Evolutionary conservation across 2,888 invertebrate genomes (phyloP).

Genomic region (Cheilosia pagana): DNA sequence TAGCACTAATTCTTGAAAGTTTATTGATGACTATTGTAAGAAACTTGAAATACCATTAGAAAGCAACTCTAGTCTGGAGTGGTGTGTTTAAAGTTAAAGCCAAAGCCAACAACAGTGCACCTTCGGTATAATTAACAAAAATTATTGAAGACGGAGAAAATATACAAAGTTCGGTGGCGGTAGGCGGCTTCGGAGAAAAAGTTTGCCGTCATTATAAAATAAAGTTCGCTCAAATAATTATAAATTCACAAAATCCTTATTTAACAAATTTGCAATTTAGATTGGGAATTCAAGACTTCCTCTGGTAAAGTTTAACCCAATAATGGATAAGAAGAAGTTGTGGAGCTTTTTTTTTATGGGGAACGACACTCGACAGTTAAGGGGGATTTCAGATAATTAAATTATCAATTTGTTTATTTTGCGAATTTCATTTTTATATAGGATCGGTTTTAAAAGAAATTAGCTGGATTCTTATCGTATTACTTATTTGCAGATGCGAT

Average conservation of each 20-base stretch:
- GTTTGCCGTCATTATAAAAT: conserved; percentile 62
- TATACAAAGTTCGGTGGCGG: conserved; percentile 6
- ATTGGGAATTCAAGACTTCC: conserved; percentile 50
- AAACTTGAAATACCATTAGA: conserved; percentile 57
- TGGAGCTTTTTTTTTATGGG: not conserved
- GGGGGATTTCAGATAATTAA: not conserved
- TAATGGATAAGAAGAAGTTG: conserved; percentile 42
- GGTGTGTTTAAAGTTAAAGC: conserved; percentile 49
- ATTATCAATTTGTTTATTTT: conserved; percentile 2
- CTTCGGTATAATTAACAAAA: conserved; percentile 68
- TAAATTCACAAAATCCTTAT: conserved; percentile 60
- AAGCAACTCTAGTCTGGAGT: conserved; percentile 32
- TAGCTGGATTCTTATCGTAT: too few species aligned
- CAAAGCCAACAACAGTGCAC: conserved; percentile 61
- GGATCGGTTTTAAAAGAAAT: too few species aligned
- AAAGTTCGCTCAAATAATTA: conserved; percentile 66
- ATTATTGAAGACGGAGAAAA: conserved; percentile 30
- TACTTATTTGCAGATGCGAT: too few species aligned
- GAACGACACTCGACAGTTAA: not conserved
- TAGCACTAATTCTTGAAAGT: conserved; percentile 56
- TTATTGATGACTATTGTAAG: conserved; percentile 69
- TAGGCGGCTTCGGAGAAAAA: conserved; percentile 25
- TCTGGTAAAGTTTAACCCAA: conserved; percentile 48
- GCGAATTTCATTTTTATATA: not conserved
- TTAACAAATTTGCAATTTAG: conserved; percentile 70